Base-by-base conservation (phyloP, 2,113 vertebrate genomes). In the Sapajus apella region DNA sequence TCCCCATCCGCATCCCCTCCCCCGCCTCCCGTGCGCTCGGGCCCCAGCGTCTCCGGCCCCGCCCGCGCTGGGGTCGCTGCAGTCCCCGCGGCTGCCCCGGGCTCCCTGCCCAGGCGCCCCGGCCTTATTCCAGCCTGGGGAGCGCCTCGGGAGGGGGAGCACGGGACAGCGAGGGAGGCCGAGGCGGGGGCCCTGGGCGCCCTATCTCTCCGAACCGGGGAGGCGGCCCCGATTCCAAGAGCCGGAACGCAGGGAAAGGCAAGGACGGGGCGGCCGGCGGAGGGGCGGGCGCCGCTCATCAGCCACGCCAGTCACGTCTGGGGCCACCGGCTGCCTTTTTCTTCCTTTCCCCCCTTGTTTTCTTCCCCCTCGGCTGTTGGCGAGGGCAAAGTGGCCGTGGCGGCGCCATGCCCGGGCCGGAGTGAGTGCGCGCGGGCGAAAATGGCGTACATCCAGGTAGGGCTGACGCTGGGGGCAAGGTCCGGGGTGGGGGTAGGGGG, bases 361-460 rank as follows among this genome's bases (percentile, higher is more conserved):
- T 85, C 93, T 92, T 84, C 85, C 61, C 84, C 55, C 55, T 55
- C 92, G 94, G 37, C 80, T 5, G 82, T 35, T 30, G 96, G 97
- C 87, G 91, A 98, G 97, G 96, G 97, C 96, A 82, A 96, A 97
- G 96, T 95, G 94, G 97, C 87, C 73, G 97, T 55, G 94, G 97
- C 96, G 97, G 87, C 70, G 97, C 96, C 97, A 96, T 97, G 97
- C 96, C 96, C 97, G 90, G 96, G 92, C 97, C 91, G 61, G 90
- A 96, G 96, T 93, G 95, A 96, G 95, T 92, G 86, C 98, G 97
- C 96, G 95, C 97, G 97, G 97, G 96, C 94, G 98, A 98, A 97
- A 95, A 98, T 98, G 98, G 98, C 97, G 98, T 98, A 98, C 77
- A 98, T 98, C 96, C 98, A 98, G 98, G 98, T 99, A 98, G 93